Base-by-base conservation (phyloP, 30 jellyfish, hydroid and myxozoan species). In the Turritopsis dohrnii region DNA sequence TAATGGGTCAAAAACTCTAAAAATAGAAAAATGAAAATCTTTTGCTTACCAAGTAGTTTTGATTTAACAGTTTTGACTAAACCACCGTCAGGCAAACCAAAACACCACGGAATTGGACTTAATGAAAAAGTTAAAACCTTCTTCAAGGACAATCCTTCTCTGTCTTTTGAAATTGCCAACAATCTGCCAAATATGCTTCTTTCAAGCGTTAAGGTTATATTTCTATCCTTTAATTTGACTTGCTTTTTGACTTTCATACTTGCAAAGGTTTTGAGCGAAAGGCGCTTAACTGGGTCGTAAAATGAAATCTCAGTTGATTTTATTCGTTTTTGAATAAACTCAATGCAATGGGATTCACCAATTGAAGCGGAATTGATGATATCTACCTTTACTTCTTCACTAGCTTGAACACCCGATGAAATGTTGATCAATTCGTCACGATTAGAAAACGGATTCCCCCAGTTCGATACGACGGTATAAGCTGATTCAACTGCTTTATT, bases 341-440 rank as follows among this genome's bases (percentile, higher is more conserved):
- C 21, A n/a, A 7, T 54, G 82, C 53, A 1, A 71, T n/a, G 79
- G 71, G 76, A 65, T 72, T 41, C 71, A 17, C 89, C 89, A 25
- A 21, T 77, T 22, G 20, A 7, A 9, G 66, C 66, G 24, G 93
- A 84, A 8, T 28, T 21, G 52, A 79, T 28, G 29, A 85, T 26
- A 30, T 85, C 88, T 18, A 22, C 20, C 26, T 65, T 52, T 8
- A 85, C 84, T 65, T 77, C 89, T 22, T 29, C 75, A 20, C 80
- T 66, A 5, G 93, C 93, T 1, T 52, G 84, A 25, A 85, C 21
- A 21, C 93, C 93, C 28, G 89, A 83, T 24, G 89, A 52, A 71
- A 83, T 71, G 72, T 83, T 83, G 29, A 71, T 83, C 79, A 85
- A 29, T 18, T 60, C 76, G 79, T 85, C 81, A 24, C 93, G 60